phyloP scores from a whole-genome alignment of 2,888 invertebrate species.

The Keiferia lycopersicella region DNA sequence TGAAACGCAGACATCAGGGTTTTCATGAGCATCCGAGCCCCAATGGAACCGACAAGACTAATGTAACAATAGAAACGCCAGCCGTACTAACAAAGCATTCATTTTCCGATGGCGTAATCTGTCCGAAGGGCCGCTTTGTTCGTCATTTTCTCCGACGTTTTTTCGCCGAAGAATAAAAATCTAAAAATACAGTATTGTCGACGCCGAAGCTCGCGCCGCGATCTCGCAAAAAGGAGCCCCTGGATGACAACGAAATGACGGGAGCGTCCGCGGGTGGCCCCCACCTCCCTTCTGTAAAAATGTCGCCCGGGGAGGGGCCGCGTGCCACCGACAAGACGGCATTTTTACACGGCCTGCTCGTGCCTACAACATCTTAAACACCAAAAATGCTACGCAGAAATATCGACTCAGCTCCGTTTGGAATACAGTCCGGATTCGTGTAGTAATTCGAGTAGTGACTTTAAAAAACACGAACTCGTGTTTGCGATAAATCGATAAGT shows the following conservation, averaged over 20 bases:
- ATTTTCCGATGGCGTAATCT: slow-evolving; percentile 80
- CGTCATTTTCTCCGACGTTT: slow-evolving; percentile 76
- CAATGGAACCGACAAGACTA: slow-evolving; percentile 75
- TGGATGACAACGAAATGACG: slow-evolving; percentile 80
- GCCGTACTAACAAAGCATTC: slow-evolving; percentile 77
- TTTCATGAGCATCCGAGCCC: slow-evolving; percentile 57
- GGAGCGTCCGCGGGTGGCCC: slow-evolving; percentile 69
- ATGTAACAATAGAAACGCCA: slow-evolving; percentile 74
- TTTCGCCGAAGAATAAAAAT: slow-evolving; percentile 76
- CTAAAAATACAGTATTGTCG: slow-evolving; percentile 79
- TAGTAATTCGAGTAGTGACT: slow-evolving; percentile 45
- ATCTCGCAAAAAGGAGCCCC: slow-evolving; percentile 73
- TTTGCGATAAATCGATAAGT: slow-evolving; percentile 79
- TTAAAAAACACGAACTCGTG: slow-evolving; percentile 66
- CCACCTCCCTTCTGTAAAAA: slow-evolving; percentile 65
- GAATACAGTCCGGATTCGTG: slow-evolving; percentile 38
- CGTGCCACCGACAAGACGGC: slow-evolving; percentile 75
- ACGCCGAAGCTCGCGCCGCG: slow-evolving; percentile 72
- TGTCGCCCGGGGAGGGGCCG: slow-evolving; percentile 71
- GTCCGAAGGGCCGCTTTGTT: slow-evolving; percentile 79
- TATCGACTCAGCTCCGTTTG: slow-evolving; percentile 43
- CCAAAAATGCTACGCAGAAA: slow-evolving; percentile 46
- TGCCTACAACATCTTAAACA: slow-evolving; percentile 59
- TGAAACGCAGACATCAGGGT: slow-evolving; percentile 63
- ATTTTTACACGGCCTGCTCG: slow-evolving; percentile 69